These are phyloP conservation scores for Drosophila nr. fundita DNA, from an alignment of 2,888 invertebrate genomes.

Conservation along the genomic window DNA sequence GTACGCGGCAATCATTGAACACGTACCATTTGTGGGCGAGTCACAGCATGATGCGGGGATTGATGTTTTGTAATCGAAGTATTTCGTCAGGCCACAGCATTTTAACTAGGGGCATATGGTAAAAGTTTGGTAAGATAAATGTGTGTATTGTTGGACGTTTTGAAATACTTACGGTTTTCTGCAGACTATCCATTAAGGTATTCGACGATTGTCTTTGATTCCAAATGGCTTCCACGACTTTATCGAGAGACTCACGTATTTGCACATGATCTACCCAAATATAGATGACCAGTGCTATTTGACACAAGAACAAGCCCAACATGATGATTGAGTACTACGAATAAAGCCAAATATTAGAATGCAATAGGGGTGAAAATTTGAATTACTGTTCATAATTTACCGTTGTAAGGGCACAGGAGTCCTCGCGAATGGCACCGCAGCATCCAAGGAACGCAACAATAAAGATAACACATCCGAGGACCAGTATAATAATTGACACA, in stretches of 20 bases:
- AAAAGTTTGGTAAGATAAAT: background rate
- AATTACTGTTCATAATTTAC: slow-evolving; percentile 85
- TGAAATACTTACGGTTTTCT: slow-evolving; percentile 72
- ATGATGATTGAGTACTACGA: slow-evolving; percentile 90
- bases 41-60: slow-evolving; percentile 82
- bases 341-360: background rate
- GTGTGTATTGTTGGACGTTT: background rate
- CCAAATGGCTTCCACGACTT: slow-evolving; percentile 86
- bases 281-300: slow-evolving; percentile 89
- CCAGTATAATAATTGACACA: slow-evolving; percentile 88
- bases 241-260: slow-evolving; percentile 86
- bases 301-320: slow-evolving; percentile 89
- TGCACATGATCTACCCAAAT: slow-evolving; percentile 88
- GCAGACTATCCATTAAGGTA: slow-evolving; percentile 75
- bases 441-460: slow-evolving; percentile 95
- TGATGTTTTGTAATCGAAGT: slow-evolving; percentile 68
- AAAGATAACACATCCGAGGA: slow-evolving; percentile 90
- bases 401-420: slow-evolving; percentile 93
- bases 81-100: slow-evolving; percentile 80
- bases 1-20: slow-evolving; percentile 51
- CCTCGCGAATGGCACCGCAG: slow-evolving; percentile 94
- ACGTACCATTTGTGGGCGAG: slow-evolving; percentile 59
- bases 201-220: slow-evolving; percentile 65
- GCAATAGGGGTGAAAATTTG: background rate
- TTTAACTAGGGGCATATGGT: slow-evolving; percentile 64